A percentile compares a stretch with the other conserved stretches of the same genome.
Conservation (phyloP, 2,797 vertebrate species). For the Prionace glauca region DNA sequence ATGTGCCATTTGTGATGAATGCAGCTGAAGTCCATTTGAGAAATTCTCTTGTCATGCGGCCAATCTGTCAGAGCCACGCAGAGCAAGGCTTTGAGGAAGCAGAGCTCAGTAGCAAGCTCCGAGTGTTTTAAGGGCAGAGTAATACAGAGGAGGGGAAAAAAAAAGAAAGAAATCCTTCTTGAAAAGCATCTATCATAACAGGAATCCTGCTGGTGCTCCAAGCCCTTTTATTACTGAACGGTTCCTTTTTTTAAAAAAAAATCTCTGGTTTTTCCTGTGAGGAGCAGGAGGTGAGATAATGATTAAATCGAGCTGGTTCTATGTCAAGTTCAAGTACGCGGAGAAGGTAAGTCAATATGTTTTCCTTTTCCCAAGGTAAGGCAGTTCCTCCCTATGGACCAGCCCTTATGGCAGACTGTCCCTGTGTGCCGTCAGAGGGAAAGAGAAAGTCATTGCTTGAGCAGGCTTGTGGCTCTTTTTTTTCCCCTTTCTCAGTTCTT, state of each 20-base stretch:
- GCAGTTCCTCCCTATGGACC: conserved; percentile 26
- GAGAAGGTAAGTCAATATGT: conserved; percentile 77
- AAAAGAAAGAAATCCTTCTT: conserved; percentile 9
- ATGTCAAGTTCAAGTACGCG: conserved; percentile 95
- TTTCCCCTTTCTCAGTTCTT: background rate
- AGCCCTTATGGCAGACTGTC: conserved; percentile 36
- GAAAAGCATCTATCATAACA: conserved; percentile 26
- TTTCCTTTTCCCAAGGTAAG: conserved; percentile 38
- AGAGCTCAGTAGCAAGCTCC: conserved; percentile 42
- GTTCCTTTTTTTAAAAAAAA: background rate
- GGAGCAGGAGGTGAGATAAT: conserved; percentile 56
- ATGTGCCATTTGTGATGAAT: conserved; percentile 68
- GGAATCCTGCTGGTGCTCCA: conserved; percentile 35
- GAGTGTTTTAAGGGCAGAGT: conserved; percentile 35
- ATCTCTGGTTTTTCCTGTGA: conserved; percentile 16
- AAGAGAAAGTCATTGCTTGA: background rate
- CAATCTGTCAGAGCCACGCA: conserved; percentile 55
- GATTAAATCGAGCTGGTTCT: conserved; percentile 98
- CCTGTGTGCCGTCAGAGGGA: background rate
- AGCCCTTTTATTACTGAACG: background rate
- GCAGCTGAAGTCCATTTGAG: conserved; percentile 71
- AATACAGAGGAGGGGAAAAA: background rate
- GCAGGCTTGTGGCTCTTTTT: background rate
- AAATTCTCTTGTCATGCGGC: conserved; percentile 72
- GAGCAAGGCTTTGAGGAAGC: conserved; percentile 48